Conservation (phyloP, 2,113 vertebrate species). For the Leptodactylus fuscus region DNA sequence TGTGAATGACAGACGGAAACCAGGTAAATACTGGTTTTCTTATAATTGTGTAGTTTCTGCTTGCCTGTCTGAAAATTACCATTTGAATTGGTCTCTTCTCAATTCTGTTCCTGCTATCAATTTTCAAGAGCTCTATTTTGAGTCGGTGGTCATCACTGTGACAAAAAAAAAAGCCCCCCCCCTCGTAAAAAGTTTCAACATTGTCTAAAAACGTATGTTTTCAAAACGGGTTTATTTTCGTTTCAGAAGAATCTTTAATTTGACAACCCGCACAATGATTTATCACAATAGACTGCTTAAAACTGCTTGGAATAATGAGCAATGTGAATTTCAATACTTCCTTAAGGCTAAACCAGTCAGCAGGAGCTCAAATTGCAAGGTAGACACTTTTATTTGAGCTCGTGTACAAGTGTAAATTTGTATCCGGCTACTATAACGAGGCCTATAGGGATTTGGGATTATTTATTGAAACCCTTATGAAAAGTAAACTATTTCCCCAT, state of each 20-base stretch:
- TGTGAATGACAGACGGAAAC: background rate
- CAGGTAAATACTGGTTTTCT: slow-evolving; percentile 32
- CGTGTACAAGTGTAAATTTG: slow-evolving; percentile 71
- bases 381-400: slow-evolving; percentile 64
- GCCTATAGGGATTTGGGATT: slow-evolving; percentile 70
- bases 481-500: slow-evolving; percentile 66
- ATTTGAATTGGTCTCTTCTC: slow-evolving; percentile 50
- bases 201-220: slow-evolving; percentile 59
- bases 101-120: slow-evolving; percentile 44
- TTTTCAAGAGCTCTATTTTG: slow-evolving; percentile 42
- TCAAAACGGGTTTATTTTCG: slow-evolving; percentile 66
- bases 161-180: slow-evolving; percentile 27
- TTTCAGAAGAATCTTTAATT: slow-evolving; percentile 65
- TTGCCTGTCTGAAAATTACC: slow-evolving; percentile 50
- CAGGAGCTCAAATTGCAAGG: slow-evolving; percentile 67
- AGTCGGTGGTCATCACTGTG: slow-evolving; percentile 21
- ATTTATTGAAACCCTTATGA: slow-evolving; percentile 73
- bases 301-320: slow-evolving; percentile 69
- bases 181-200: slow-evolving; percentile 1
- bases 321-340: slow-evolving; percentile 70
- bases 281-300: slow-evolving; percentile 70
- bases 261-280: slow-evolving; percentile 69
- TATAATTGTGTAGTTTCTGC: slow-evolving; percentile 36
- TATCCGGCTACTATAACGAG: slow-evolving; percentile 75
- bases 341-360: slow-evolving; percentile 70